These are phyloP conservation scores for Aphis craccivora DNA, from an alignment of 1,140 invertebrate species.

Conservation along the genomic window DNA sequence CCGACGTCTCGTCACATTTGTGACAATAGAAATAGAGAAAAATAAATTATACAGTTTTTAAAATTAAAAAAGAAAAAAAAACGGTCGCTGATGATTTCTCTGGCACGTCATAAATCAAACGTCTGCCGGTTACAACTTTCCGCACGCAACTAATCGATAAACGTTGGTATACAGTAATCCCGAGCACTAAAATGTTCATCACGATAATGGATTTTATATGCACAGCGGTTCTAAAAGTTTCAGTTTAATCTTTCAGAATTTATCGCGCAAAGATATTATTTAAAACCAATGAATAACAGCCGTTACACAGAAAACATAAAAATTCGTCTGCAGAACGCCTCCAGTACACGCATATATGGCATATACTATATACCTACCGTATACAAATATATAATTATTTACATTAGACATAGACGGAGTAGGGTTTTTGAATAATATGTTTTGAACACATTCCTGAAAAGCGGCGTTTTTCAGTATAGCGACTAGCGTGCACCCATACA, in stretches of 20 bases:
- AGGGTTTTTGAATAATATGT: not conserved
- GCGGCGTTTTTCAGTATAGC: not conserved
- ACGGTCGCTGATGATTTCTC: constrained; percentile 21
- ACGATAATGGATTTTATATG: constrained; percentile 13
- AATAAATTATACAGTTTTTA: not conserved
- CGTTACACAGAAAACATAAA: not conserved
- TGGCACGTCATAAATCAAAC: constrained; percentile 32
- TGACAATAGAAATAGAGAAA: not conserved
- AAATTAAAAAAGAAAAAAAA: constrained; percentile 6
- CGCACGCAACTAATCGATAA: constrained; percentile 32
- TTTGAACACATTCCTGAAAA: not conserved
- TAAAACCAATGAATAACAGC: not conserved
- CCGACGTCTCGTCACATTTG: not conserved
- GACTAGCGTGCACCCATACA: not conserved
- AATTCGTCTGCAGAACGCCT: not conserved
- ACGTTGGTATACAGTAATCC: not conserved
- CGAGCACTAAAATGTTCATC: constrained; percentile 3
- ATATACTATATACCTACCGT: not conserved
- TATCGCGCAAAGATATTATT: not conserved
- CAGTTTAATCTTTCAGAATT: constrained; percentile 15
- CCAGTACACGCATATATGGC: not conserved
- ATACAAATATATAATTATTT: not conserved
- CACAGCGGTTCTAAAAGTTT: constrained; percentile 2
- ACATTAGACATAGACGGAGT: not conserved
- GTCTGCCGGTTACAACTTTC: not conserved